These are phyloP conservation scores for Drosophila simulans DNA, from an alignment of 1,140 invertebrate genomes.

Conservation along the genomic window DNA sequence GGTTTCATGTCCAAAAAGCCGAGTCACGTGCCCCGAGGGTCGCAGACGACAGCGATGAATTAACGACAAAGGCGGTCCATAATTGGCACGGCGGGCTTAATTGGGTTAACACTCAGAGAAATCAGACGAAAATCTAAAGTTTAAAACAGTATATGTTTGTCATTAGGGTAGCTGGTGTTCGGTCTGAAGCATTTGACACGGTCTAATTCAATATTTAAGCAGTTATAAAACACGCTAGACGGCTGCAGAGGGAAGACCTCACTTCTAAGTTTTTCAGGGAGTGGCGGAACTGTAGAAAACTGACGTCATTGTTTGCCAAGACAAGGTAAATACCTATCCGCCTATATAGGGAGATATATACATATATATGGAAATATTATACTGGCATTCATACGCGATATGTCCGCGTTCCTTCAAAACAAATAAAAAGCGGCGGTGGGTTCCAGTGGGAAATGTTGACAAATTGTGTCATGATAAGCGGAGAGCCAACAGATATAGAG, in stretches of 20 bases:
- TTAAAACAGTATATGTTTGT: background rate
- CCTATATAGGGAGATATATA: slow-evolving; percentile 7
- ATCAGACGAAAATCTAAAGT: slow-evolving; percentile 45
- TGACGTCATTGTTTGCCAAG: slow-evolving; percentile 74
- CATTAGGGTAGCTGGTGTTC: slow-evolving; percentile 3
- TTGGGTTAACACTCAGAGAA: slow-evolving; percentile 51
- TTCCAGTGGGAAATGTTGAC: slow-evolving; percentile 50
- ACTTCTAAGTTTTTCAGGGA: slow-evolving; percentile 2
- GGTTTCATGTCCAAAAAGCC: slow-evolving; percentile 56
- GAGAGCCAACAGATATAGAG: slow-evolving; percentile 33
- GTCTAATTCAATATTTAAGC: slow-evolving; percentile 54
- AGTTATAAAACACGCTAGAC: slow-evolving; percentile 7
- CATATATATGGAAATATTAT: slow-evolving; percentile 47
- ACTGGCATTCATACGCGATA: slow-evolving; percentile 12
- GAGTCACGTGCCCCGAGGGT: slow-evolving; percentile 69
- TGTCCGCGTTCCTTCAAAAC: slow-evolving; percentile 45
- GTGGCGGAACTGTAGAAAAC: slow-evolving; percentile 22
- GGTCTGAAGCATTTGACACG: slow-evolving; percentile 47
- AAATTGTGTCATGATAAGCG: slow-evolving; percentile 59
- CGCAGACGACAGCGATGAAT: slow-evolving; percentile 52
- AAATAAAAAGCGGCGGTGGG: slow-evolving; percentile 34
- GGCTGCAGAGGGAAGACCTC: background rate
- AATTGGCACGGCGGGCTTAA: slow-evolving; percentile 38
- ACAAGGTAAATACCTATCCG: slow-evolving; percentile 21
- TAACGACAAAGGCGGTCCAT: slow-evolving; percentile 42